phyloP scores from a whole-genome alignment of 2,888 invertebrate genomes.

The Macropis europaea region DNA sequence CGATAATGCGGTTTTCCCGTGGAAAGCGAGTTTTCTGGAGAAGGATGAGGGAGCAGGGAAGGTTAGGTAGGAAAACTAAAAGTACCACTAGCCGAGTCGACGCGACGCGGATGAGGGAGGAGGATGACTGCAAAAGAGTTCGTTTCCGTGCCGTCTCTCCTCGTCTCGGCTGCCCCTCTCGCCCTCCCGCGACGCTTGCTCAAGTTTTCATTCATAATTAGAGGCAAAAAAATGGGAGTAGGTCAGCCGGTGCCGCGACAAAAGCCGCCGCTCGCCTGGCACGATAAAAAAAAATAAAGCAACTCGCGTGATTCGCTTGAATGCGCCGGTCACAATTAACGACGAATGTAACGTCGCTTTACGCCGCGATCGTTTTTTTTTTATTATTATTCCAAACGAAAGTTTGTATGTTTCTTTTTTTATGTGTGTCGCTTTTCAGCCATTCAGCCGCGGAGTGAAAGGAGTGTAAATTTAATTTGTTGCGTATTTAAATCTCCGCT shows the following conservation, averaged over 20 bases:
- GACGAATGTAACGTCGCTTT: no score
- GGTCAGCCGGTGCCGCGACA: slow-evolving; percentile 27
- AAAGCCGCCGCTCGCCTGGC: slow-evolving; percentile 5
- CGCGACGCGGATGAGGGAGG: slow-evolving; percentile 36
- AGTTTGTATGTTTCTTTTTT: no score
- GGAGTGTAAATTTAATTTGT: no score
- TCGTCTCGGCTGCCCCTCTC: no score
- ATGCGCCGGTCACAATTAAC: slow-evolving; percentile 14
- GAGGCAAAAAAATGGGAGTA: slow-evolving; percentile 60
- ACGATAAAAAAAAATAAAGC: slow-evolving; percentile 14
- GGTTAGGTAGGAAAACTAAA: slow-evolving; percentile 49
- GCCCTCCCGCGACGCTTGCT: slow-evolving; percentile 41
- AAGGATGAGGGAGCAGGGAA: slow-evolving; percentile 5
- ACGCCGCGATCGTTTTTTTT: no score
- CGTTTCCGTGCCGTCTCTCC: neutral
- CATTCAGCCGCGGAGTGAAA: no score
- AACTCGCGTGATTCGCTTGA: slow-evolving; percentile 39
- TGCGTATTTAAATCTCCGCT: no score
- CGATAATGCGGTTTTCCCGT: slow-evolving; percentile 58
- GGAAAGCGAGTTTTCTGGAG: slow-evolving; percentile 52
- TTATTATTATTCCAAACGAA: no score
- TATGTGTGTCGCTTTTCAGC: no score
- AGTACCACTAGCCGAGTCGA: slow-evolving; percentile 56
- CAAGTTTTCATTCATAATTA: slow-evolving; percentile 78
- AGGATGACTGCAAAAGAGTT: slow-evolving; percentile 34